Evolutionary conservation across 2,113 vertebrate genomes (phyloP), one percentile per base, ranked within the genome.

Genomic region (Phoxinus phoxinus): DNA sequence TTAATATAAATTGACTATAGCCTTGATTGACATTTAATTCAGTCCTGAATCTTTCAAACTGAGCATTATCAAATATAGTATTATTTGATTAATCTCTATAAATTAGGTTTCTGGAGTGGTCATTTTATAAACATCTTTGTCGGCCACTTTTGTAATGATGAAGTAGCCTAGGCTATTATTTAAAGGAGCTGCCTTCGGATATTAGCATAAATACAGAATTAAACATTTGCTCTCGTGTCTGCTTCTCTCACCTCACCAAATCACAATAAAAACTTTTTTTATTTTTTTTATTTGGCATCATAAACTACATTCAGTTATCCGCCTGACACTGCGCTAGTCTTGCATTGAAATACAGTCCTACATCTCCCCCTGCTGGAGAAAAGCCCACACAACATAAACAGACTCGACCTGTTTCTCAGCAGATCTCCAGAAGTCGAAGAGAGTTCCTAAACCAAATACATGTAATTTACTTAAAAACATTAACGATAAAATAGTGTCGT

Each of bases 351-450:
- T 35, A 10, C 23, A 46, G 48, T 75, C 35, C 58, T 74, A 67
- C 67, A 35, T 69, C 48, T 4, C 37, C 84, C 56, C 83, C 80
- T 87, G 44, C 83, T 79, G 86, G 84, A 15, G 21, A 79, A 44
- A 11, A n/a, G 3, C 15, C 21, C 9, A 76, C 11, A 32, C 30
- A 13, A 53, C 48, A 27, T 32, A 27, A 73, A 46, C n/a, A 74
- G 6, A 27, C 37, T n/a, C 13, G 23, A 46, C 10, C 37, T 73
- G 35, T 44, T 44, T n/a, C 25, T 2, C 51, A 19, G 51, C 51
- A 53, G 6, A 56, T 56, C 15, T 69, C 7, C 65, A 35, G 8
- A 35, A 10, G 65, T 21, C 0, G 11, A 71, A 37, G 11, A 9
- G 35, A 11, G 19, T 23, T 71, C 19, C 21, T 71, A 37, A 37